phyloP scores from a whole-genome alignment of 1,140 invertebrate genomes.

The Leguminivora glycinivorella region DNA sequence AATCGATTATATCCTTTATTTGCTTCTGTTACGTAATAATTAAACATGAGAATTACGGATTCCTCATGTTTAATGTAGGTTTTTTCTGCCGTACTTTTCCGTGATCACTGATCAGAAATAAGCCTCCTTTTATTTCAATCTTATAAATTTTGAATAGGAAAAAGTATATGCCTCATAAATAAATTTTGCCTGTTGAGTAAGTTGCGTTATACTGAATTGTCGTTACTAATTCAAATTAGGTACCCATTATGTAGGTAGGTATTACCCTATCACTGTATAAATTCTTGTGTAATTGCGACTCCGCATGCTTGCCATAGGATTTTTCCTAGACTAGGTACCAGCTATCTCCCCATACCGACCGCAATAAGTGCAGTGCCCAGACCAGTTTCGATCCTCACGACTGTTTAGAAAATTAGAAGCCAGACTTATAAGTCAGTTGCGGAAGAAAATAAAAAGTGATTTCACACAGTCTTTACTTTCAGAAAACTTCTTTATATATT shows the following conservation, averaged over 20 bases:
- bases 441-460: slow-evolving; percentile 5
- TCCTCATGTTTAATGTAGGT: too few species aligned
- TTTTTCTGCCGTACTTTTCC: too few species aligned
- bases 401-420: slow-evolving; percentile 3
- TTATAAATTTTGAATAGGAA: too few species aligned
- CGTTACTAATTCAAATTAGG: too few species aligned
- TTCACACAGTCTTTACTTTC: background rate
- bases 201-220: background rate
- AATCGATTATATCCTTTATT: too few species aligned
- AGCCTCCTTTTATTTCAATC: too few species aligned
- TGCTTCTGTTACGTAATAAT: too few species aligned
- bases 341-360: slow-evolving; percentile 23
- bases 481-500: background rate
- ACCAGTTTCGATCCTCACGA: slow-evolving; percentile 16
- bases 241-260: too few species aligned
- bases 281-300: background rate
- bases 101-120: too few species aligned
- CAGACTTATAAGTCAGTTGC: background rate
- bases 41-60: too few species aligned
- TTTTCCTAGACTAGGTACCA: slow-evolving; percentile 3
- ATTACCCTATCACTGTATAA: background rate
- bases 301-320: background rate
- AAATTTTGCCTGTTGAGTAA: too few species aligned
- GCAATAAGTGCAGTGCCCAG: slow-evolving; percentile 6
- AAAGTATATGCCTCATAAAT: too few species aligned